Evolutionary conservation across 2,888 invertebrate species (phyloP), one percentile per base, ranked within the genome.

Genomic region (Ischnura elegans): DNA sequence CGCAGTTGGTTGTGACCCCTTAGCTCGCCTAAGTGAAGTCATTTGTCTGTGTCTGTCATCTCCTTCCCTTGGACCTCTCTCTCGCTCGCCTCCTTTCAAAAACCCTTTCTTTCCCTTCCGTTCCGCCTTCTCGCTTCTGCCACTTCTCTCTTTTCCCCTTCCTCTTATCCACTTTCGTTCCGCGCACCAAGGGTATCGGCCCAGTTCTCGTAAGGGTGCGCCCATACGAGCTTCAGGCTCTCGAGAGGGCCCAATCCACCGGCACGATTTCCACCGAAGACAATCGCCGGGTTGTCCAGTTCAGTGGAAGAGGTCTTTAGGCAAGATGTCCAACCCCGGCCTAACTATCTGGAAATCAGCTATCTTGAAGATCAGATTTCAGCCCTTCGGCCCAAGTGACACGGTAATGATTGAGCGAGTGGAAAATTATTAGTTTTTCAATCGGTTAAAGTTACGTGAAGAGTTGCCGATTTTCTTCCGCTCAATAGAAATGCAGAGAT

Each of bases 21-120:
- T 93, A 94, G 93, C 93, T 93, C 93, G 93, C 93, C 93, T 94
- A 94, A 94, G 94, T 94, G 94, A 94, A 94, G 94, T 94, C 93
- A 93, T 94, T 94, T 94, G 94, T 94, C 94, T 94, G 94, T 94
- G 94, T 94, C 94, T 94, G 90, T 66, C 61, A 61, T 42, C 93
- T 93, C 93, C 85, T 93, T 85, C 85, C 46, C 93, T 55, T 55
- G 10, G 5, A 2, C 13, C 93, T 21, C 76, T 13, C 25, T 42
- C 55, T 42, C 55, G 25, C 46, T n/a, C 43, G n/a, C 46, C 94
- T 87, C 94, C 61, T 93, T 76, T 76, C 36, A 29, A 36, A 76
- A 76, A 76, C 76, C 76, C 76, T 76, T 94, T 94, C 94, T 90
- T 93, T 94, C 93, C 55, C 93, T 87, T 93, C 76, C 94, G 66